Evolutionary conservation across 2,113 vertebrate species (phyloP).

Genomic region (Python bivittatus): DNA sequence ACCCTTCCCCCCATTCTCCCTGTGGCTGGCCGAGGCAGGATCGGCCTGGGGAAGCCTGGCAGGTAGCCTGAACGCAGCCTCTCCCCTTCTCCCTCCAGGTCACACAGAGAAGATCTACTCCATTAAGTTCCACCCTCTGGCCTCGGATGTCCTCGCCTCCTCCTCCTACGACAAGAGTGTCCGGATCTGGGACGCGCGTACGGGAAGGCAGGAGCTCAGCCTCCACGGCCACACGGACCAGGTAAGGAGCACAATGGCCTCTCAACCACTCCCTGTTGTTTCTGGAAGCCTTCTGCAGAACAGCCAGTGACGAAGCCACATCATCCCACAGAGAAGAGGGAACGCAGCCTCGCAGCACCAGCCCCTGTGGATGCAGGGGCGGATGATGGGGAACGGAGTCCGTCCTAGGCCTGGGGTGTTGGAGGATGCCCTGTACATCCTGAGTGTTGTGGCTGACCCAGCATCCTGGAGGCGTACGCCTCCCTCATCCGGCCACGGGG

Average conservation of each 20-base stretch:
- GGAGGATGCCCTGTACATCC: neutral
- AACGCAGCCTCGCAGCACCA: neutral
- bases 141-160: slow-evolving; percentile 84
- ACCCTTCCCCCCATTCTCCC: neutral
- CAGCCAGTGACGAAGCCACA: neutral
- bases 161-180: slow-evolving; percentile 92
- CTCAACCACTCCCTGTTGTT: neutral
- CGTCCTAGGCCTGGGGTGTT: too few species aligned
- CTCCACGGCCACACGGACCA: slow-evolving; percentile 90
- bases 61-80: neutral
- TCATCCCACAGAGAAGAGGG: neutral
- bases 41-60: neutral
- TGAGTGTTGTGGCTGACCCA: rapidly evolving
- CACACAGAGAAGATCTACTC: slow-evolving; percentile 98
- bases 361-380: rapidly evolving
- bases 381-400: neutral
- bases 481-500: too few species aligned
- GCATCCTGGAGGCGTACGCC: neutral
- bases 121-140: slow-evolving; percentile 88
- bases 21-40: neutral
- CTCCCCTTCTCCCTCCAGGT: slow-evolving; percentile 66
- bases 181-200: slow-evolving; percentile 85
- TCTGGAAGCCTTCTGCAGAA: neutral
- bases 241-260: slow-evolving; percentile 66
- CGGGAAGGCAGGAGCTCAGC: slow-evolving; percentile 69